A percentile compares a stretch with the other conserved stretches of the same genome.
Conservation (phyloP, 2,113 vertebrate genomes). For the Pachycephala philippinensis region DNA sequence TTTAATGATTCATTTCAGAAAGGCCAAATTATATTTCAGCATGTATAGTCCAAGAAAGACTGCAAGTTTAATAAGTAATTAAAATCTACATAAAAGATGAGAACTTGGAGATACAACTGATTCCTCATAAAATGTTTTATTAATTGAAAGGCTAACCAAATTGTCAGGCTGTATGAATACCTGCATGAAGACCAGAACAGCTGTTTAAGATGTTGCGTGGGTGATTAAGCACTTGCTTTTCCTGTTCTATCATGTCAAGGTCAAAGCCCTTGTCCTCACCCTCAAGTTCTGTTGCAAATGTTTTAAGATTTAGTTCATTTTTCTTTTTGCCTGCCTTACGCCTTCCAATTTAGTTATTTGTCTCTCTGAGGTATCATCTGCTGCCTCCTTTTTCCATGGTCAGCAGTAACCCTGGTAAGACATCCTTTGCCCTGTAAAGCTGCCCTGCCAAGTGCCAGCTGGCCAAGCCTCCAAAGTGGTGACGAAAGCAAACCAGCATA, state of each 20-base stretch:
- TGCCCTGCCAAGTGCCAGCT: background rate
- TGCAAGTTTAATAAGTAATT: conserved; percentile 5
- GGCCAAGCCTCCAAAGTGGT: background rate
- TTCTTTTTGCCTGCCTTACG: background rate
- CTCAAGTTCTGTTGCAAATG: background rate
- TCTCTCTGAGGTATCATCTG: background rate
- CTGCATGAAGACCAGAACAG: background rate
- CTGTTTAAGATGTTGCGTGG: background rate
- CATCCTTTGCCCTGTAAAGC: background rate
- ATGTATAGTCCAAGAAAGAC: background rate
- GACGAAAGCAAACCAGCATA: background rate
- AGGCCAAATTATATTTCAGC: background rate
- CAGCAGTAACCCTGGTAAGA: background rate
- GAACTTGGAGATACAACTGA: background rate
- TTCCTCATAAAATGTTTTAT: conserved; percentile 24
- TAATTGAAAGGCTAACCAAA: background rate
- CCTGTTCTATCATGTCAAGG: background rate
- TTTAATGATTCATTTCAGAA: background rate
- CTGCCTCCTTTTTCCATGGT: background rate
- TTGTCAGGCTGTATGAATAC: background rate
- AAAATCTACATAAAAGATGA: background rate
- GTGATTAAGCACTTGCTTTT: background rate
- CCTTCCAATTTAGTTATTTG: background rate
- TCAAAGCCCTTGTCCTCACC: background rate
- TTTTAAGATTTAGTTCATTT: background rate